These are phyloP conservation scores for Tamandua tetradactyla DNA, from an alignment of 2,797 vertebrate species.

Conservation along the genomic window DNA sequence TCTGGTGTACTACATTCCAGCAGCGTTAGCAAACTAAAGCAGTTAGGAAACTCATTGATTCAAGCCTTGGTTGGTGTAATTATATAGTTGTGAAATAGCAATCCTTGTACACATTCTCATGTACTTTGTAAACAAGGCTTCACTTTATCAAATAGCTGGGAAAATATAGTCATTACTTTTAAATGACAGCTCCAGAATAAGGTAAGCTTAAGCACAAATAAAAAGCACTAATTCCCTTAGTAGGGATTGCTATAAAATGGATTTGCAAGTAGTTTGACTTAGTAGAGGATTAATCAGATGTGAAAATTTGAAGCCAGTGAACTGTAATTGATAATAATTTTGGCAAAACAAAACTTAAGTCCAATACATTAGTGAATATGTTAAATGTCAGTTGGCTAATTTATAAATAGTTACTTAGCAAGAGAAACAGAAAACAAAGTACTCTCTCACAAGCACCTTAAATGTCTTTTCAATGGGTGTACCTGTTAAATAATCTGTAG, in stretches of 20 bases:
- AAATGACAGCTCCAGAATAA: conserved; percentile 40
- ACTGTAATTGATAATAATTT: conserved; percentile 60
- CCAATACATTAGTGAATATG: conserved; percentile 7
- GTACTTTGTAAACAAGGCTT: conserved; percentile 21
- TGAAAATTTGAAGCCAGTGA: conserved; percentile 54
- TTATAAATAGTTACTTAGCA: conserved; percentile 37
- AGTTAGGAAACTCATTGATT: conserved; percentile 28
- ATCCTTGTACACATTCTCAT: background rate
- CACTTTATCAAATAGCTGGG: conserved; percentile 14
- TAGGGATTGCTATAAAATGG: conserved; percentile 20
- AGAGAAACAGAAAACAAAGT: background rate
- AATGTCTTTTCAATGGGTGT: conserved; percentile 1
- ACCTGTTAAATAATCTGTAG: background rate
- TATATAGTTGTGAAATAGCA: conserved; percentile 17
- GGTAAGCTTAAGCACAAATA: conserved; percentile 16
- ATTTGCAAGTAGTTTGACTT: conserved; percentile 50
- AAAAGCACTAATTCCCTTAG: conserved; percentile 38
- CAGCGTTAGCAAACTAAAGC: no score
- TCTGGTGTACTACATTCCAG: no score
- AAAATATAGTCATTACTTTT: background rate
- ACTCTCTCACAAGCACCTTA: conserved; percentile 11
- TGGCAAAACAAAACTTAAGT: conserved; percentile 64
- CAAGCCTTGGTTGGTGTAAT: conserved; percentile 50
- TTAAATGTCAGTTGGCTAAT: conserved; percentile 47
- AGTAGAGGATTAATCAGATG: conserved; percentile 33